phyloP scores from a whole-genome alignment of 1,140 invertebrate genomes.

The Caenorhabditis briggsae region DNA sequence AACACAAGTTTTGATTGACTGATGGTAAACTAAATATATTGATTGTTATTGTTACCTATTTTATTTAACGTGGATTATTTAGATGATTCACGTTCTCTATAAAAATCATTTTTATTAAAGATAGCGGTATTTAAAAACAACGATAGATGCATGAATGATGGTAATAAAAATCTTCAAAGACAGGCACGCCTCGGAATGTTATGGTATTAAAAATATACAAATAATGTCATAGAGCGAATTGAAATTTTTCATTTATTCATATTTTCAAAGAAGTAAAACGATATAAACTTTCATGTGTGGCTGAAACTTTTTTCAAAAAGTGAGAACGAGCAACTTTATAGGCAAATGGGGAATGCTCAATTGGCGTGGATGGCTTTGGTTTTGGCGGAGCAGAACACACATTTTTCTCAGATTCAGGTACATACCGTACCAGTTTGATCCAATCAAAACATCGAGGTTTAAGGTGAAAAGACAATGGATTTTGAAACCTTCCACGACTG shows the following conservation, averaged over 20 bases:
- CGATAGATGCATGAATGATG: no score
- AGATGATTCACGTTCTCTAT: no score
- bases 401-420: conserved; percentile 12
- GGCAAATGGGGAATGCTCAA: not conserved
- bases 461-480: not conserved
- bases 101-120: no score
- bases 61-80: not conserved
- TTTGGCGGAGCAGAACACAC: not conserved
- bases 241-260: not conserved
- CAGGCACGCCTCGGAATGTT: no score
- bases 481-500: conserved; percentile 11
- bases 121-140: no score
- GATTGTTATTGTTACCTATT: not conserved
- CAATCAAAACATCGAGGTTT: conserved; percentile 36
- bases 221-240: not conserved
- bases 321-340: conserved; percentile 11
- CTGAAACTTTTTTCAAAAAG: conserved; percentile 32
- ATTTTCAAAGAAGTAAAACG: not conserved
- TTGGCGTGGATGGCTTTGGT: not conserved
- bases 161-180: no score
- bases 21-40: not conserved
- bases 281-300: conserved; percentile 46
- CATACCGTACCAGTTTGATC: conserved; percentile 29
- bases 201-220: not conserved
- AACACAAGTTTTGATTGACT: conserved; percentile 37